Evolutionary conservation across 2,113 vertebrate species (phyloP).

Genomic region (Dipodomys ordii): DNA sequence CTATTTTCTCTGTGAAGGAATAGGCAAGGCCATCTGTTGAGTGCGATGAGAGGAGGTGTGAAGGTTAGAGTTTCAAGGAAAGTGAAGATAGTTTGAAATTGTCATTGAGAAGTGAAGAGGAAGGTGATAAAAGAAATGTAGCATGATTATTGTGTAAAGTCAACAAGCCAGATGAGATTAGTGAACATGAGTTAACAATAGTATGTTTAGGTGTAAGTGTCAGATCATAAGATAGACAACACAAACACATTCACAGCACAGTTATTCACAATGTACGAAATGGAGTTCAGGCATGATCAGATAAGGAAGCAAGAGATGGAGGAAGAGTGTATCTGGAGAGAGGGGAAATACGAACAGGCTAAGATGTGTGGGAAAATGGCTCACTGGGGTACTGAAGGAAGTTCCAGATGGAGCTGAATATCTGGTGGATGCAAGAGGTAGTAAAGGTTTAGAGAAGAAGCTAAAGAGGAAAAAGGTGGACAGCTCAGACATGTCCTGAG

Average conservation of each 20-base stretch:
- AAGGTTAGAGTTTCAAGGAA: conserved; percentile 60
- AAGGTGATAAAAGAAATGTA: neutral
- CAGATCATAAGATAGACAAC: neutral
- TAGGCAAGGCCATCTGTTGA: conserved; percentile 67
- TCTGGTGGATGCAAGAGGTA: neutral
- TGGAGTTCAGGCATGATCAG: neutral
- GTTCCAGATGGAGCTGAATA: neutral
- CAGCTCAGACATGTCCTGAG: neutral
- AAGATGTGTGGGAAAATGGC: neutral
- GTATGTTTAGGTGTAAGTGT: neutral
- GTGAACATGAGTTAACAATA: neutral
- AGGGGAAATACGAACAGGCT: too few relatives aligned
- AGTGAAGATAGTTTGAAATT: conserved; percentile 57
- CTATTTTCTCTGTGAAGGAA: conserved; percentile 69
- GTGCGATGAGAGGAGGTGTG: conserved; percentile 44
- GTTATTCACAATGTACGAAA: neutral
- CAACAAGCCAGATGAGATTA: neutral
- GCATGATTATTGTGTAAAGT: neutral
- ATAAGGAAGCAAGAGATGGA: neutral
- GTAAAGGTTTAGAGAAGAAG: neutral
- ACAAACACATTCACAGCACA: neutral
- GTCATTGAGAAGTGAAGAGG: neutral
- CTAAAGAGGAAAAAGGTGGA: neutral
- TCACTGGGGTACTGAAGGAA: neutral
- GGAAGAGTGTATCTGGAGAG: neutral